Percentiles rank a stretch among this genome's conserved stretches.
These are phyloP conservation scores for Alectura lathami DNA, from an alignment of 2,113 vertebrate species.

Conservation along the genomic window DNA sequence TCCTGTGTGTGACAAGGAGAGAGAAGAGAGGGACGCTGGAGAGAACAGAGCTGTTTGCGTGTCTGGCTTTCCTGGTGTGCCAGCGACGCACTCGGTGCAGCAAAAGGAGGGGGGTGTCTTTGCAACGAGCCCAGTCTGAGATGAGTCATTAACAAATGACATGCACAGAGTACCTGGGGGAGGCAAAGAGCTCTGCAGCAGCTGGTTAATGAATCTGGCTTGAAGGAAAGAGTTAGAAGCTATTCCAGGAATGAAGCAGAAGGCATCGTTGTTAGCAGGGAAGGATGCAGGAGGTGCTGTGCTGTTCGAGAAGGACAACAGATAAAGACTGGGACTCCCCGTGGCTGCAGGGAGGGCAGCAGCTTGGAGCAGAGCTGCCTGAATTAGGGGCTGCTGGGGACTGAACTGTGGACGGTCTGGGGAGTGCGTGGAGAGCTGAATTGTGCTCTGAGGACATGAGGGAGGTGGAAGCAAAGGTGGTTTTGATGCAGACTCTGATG, in stretches of 20 bases:
- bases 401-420: background rate
- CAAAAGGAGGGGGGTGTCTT: background rate
- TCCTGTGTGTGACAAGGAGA: background rate
- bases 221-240: slow-evolving; percentile 53
- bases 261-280: slow-evolving; percentile 31
- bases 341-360: background rate
- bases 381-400: background rate
- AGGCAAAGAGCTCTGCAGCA: slow-evolving; percentile 62
- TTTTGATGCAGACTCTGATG: background rate
- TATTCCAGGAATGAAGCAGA: slow-evolving; percentile 58
- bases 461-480: background rate
- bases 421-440: background rate
- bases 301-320: background rate
- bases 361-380: background rate
- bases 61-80: background rate
- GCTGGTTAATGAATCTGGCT: slow-evolving; percentile 72
- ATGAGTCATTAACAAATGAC: slow-evolving; percentile 68
- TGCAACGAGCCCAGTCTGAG: slow-evolving; percentile 41
- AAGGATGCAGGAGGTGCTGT: slow-evolving; percentile 24
- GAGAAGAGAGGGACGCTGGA: background rate
- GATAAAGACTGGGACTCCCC: background rate
- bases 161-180: slow-evolving; percentile 64
- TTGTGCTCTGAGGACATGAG: background rate
- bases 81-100: background rate
- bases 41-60: background rate